Base-by-base conservation (phyloP, 2,888 invertebrate genomes). In the Harpagoxenus sublaevis region DNA sequence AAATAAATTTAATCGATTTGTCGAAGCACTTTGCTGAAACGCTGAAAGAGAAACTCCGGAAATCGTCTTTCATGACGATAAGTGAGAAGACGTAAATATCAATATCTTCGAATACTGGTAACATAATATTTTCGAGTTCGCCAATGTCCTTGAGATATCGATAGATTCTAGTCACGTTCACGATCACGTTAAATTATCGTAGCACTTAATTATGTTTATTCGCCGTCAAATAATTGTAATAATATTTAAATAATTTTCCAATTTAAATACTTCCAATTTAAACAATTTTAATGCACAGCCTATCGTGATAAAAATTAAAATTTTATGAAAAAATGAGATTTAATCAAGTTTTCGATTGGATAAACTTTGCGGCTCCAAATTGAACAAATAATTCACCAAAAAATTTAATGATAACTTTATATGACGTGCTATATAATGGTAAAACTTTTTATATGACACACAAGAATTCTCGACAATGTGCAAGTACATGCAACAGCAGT, bases 141-240 rank as follows among this genome's bases (percentile, higher is more conserved):
- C 6, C 12, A 18, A 73, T 15, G 35, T 75, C 75, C 75, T 75
- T 63, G 63, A 75, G 8, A 74, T 6, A 15, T 51, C 6, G 18
- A 51, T 39, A 39, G 1, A n/a, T 23, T 4, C 31, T 31, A 73
- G 1, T 45, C 12, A 28, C 12, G 57, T 28, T 23, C 12, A 55
- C 8, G 12, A 28, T 48, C 18, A 9, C 2, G 12, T 6, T n/a
- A n/a, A 39, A 39, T 63, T 51, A 10, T 51, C 3, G 0, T 23
- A 51, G 6, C n/a, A 15, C 4, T 48, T 12, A 42, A 60, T 60
- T 62, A 62, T 42, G 48, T 45, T 48, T n/a, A 45, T 45, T 45
- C 3, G 28, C 12, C n/a, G 31, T 60, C 8, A 60, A 62, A 15
- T 45, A 48, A 48, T 18, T 2, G 18, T 31, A 12, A 74, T 1